These are phyloP conservation scores for Eupithecia inturbata DNA, from an alignment of 2,888 invertebrate genomes.

Conservation along the genomic window DNA sequence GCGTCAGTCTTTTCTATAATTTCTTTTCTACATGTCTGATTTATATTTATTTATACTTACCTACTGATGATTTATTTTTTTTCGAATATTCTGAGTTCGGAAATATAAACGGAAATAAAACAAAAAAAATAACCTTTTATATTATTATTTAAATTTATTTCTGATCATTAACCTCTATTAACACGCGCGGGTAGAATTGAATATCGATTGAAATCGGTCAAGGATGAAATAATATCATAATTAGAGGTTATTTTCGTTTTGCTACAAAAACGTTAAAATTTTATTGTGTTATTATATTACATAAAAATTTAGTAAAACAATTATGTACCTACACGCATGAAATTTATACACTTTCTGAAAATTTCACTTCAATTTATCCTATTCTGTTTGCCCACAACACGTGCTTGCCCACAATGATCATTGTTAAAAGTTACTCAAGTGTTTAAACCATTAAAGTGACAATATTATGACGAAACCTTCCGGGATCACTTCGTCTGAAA, in stretches of 20 bases:
- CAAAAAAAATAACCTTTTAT: constrained; percentile 15
- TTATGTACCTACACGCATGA: neutral
- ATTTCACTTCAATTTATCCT: neutral
- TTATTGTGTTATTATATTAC: neutral
- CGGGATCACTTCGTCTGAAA: neutral
- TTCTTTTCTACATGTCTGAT: no score
- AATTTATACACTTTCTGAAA: neutral
- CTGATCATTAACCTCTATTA: constrained; percentile 29
- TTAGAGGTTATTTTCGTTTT: constrained; percentile 37
- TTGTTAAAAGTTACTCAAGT: neutral
- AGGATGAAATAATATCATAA: constrained; percentile 48
- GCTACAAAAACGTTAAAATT: constrained; percentile 10
- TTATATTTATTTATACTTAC: no score
- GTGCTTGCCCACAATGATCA: neutral
- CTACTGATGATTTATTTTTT: neutral
- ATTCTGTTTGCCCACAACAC: neutral
- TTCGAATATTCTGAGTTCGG: neutral
- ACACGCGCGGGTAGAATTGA: constrained; percentile 34
- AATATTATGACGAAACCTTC: constrained; percentile 17
- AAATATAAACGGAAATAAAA: neutral
- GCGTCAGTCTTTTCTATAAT: no score
- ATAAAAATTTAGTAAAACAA: neutral
- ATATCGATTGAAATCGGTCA: constrained; percentile 49
- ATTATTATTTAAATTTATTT: constrained; percentile 25
- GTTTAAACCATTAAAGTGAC: neutral